A percentile compares a stretch with the other conserved stretches of the same genome.
Conservation (phyloP, 2,888 invertebrate genomes). For the Leptopterna dolabrata region DNA sequence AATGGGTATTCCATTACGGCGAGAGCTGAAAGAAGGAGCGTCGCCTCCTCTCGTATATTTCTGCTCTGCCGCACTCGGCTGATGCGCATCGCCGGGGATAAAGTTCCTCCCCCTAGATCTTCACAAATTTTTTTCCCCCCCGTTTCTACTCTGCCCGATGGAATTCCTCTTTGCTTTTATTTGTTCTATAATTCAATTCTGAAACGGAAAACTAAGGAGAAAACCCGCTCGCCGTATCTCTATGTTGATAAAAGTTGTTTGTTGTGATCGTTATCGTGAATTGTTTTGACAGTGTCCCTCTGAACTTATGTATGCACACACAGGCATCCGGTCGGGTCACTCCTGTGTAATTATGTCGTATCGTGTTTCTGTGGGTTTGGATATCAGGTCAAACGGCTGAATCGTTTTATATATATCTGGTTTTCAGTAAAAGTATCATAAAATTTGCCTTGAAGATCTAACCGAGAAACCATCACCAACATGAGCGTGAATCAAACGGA, state of each 20-base stretch:
- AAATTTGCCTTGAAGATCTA: too few relatives aligned
- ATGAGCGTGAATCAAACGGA: too few relatives aligned
- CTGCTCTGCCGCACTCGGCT: constrained; percentile 23
- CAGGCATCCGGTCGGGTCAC: too few relatives aligned
- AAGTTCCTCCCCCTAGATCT: neutral
- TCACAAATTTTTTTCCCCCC: neutral
- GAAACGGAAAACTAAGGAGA: neutral
- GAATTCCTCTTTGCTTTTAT: constrained; percentile 4
- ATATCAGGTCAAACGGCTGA: too few relatives aligned
- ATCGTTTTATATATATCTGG: too few relatives aligned
- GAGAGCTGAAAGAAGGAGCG: constrained; percentile 20
- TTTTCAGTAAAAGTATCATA: too few relatives aligned
- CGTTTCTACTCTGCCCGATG: neutral
- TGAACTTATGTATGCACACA: too few relatives aligned
- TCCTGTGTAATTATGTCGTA: too few relatives aligned
- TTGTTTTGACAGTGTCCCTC: too few relatives aligned
- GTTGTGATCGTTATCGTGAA: too few relatives aligned
- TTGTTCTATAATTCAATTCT: constrained; percentile 32
- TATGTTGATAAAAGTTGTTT: neutral
- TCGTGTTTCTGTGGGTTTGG: too few relatives aligned
- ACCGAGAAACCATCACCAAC: too few relatives aligned
- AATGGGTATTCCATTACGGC: constrained; percentile 40
- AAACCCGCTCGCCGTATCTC: neutral
- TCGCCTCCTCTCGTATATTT: constrained; percentile 30
- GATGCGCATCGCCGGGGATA: constrained; percentile 22